phyloP scores from a whole-genome alignment of 2,797 vertebrate species.

The Gymnodraco acuticeps region DNA sequence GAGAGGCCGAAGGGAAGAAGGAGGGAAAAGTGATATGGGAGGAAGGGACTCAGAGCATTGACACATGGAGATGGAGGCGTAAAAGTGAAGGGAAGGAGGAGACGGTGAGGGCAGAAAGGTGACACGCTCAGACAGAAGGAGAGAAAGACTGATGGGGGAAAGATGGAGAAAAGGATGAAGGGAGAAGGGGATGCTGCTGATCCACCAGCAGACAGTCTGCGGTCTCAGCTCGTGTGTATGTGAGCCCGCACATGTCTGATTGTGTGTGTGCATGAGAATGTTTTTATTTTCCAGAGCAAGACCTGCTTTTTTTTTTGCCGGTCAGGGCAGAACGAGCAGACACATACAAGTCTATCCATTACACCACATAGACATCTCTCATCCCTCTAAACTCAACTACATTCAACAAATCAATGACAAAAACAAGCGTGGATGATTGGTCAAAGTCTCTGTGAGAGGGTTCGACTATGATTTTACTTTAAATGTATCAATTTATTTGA shows the following conservation, averaged over 20 bases:
- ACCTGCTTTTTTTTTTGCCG: slow-evolving; percentile 49
- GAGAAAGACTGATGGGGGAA: slow-evolving; percentile 34
- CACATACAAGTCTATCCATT: slow-evolving; percentile 45
- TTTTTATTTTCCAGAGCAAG: background rate
- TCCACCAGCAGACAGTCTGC: slow-evolving; percentile 68
- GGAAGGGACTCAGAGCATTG: slow-evolving; percentile 57
- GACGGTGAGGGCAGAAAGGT: slow-evolving; percentile 66
- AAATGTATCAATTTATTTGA: slow-evolving; percentile 17
- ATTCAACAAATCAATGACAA: slow-evolving; percentile 57
- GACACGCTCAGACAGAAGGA: slow-evolving; percentile 57
- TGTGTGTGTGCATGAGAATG: background rate
- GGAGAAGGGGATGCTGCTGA: slow-evolving; percentile 55
- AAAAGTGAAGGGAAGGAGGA: slow-evolving; percentile 44
- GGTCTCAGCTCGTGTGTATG: slow-evolving; percentile 29
- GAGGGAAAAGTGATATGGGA: slow-evolving; percentile 67
- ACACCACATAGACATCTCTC: slow-evolving; percentile 37
- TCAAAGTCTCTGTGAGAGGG: slow-evolving; percentile 24
- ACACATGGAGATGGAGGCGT: slow-evolving; percentile 62
- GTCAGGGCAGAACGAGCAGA: slow-evolving; percentile 41
- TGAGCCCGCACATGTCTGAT: background rate
- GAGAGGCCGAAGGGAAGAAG: slow-evolving; percentile 55
- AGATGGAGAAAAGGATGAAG: slow-evolving; percentile 58
- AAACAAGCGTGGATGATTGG: slow-evolving; percentile 35
- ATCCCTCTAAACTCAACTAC: slow-evolving; percentile 42
- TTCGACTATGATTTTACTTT: slow-evolving; percentile 9